These are phyloP conservation scores for Osmoderma eremita DNA, from an alignment of 2,888 invertebrate genomes.

Conservation along the genomic window DNA sequence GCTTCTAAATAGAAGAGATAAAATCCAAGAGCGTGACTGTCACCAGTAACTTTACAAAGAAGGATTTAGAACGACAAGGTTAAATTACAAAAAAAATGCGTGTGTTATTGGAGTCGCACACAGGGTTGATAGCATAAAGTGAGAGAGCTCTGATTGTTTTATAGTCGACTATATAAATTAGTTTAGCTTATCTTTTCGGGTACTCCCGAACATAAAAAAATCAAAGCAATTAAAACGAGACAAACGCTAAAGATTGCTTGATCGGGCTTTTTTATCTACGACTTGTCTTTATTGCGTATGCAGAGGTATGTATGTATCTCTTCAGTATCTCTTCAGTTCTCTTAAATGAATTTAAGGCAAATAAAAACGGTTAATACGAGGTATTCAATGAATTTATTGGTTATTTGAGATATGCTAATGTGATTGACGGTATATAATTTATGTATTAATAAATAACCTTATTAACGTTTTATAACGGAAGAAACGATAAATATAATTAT, in stretches of 20 bases:
- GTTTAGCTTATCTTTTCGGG: slow-evolving; percentile 14
- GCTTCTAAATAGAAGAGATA: slow-evolving; percentile 49
- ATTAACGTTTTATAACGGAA: neutral
- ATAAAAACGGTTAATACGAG: slow-evolving; percentile 21
- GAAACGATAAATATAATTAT: no score
- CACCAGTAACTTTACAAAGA: slow-evolving; percentile 47
- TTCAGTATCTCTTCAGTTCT: neutral
- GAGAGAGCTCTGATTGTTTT: slow-evolving; percentile 46
- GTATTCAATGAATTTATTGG: slow-evolving; percentile 16
- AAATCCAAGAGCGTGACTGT: slow-evolving; percentile 49
- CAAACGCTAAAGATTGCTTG: slow-evolving; percentile 18
- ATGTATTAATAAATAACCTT: slow-evolving; percentile 27
- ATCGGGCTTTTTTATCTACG: slow-evolving; percentile 4
- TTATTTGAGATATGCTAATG: slow-evolving; percentile 34
- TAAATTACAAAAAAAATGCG: slow-evolving; percentile 31
- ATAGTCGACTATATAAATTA: slow-evolving; percentile 39
- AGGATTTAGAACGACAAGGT: slow-evolving; percentile 38
- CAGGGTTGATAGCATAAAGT: slow-evolving; percentile 43
- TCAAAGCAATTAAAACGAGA: slow-evolving; percentile 23
- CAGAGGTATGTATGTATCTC: neutral
- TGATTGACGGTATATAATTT: slow-evolving; percentile 21
- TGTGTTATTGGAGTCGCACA: slow-evolving; percentile 36
- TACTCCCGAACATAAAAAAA: slow-evolving; percentile 6
- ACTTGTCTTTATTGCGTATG: neutral
- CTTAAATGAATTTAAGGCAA: slow-evolving; percentile 10